These are phyloP conservation scores for Notodonta ziczac DNA, from an alignment of 2,888 invertebrate genomes.

Conservation along the genomic window DNA sequence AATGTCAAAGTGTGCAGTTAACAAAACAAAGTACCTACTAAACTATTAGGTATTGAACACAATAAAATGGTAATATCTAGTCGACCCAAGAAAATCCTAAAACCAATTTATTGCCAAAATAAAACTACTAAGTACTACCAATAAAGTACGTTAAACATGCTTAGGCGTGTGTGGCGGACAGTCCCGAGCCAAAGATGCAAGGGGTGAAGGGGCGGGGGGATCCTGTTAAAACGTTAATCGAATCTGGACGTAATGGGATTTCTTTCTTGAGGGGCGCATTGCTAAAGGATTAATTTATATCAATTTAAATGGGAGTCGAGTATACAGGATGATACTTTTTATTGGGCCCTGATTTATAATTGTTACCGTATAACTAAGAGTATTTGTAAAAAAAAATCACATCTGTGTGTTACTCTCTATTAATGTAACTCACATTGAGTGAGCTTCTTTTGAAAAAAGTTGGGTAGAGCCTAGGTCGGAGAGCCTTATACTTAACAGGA, in stretches of 20 bases:
- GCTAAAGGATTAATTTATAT: constrained; percentile 84
- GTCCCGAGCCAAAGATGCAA: constrained; percentile 44
- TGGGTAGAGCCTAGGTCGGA: too few relatives aligned
- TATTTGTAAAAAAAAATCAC: too few relatives aligned
- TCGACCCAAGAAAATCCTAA: not conserved
- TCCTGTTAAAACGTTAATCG: constrained; percentile 81
- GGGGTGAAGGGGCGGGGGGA: constrained; percentile 38
- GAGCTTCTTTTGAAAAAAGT: too few relatives aligned
- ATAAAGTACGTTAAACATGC: constrained; percentile 12
- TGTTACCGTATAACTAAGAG: not conserved
- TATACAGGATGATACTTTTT: constrained; percentile 57
- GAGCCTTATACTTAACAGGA: too few relatives aligned
- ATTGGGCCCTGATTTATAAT: not conserved
- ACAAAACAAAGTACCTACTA: too few relatives aligned
- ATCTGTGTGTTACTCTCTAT: too few relatives aligned
- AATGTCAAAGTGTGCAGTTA: too few relatives aligned
- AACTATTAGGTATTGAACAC: too few relatives aligned
- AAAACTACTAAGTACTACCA: constrained; percentile 3
- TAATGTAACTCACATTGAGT: too few relatives aligned
- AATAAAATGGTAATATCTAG: not conserved
- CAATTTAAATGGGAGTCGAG: constrained; percentile 77
- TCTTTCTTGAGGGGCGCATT: constrained; percentile 82
- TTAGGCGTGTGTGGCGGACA: constrained; percentile 2
- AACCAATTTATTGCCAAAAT: constrained; percentile 1
- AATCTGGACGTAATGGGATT: constrained; percentile 82